phyloP scores from a whole-genome alignment of 2,113 vertebrate species.

The Tyrannus savana region DNA sequence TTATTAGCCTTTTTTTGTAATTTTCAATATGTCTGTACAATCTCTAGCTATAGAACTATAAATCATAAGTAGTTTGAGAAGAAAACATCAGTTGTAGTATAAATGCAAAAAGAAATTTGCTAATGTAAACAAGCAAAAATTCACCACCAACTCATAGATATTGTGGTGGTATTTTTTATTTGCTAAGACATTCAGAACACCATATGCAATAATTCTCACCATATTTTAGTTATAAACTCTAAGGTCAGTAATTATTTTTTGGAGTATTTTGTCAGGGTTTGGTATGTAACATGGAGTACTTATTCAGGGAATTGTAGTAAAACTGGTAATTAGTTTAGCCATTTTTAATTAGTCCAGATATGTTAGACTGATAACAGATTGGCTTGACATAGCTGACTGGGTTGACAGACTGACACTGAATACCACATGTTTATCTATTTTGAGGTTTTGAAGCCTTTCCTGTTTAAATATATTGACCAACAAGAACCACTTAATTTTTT shows the following conservation, averaged over 20 bases:
- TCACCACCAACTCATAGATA: background rate
- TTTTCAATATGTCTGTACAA: background rate
- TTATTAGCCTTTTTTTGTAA: background rate
- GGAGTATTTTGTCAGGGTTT: background rate
- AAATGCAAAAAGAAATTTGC: background rate
- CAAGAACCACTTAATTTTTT: accelerated
- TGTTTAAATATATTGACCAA: background rate
- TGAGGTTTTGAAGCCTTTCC: background rate
- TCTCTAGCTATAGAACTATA: background rate
- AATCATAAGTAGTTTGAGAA: background rate
- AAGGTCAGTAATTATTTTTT: background rate
- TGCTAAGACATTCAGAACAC: background rate
- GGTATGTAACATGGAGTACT: background rate
- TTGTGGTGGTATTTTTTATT: background rate
- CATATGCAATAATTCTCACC: background rate
- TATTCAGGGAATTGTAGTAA: background rate
- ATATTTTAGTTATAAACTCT: background rate
- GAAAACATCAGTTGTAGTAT: background rate
- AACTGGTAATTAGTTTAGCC: background rate
- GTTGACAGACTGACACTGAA: background rate
- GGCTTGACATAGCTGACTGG: background rate
- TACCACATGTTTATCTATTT: background rate
- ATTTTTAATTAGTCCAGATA: background rate
- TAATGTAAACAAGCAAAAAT: background rate
- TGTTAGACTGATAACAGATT: background rate